Conservation (phyloP, 2,888 invertebrate genomes). For the Kryphioiulus occultus region DNA sequence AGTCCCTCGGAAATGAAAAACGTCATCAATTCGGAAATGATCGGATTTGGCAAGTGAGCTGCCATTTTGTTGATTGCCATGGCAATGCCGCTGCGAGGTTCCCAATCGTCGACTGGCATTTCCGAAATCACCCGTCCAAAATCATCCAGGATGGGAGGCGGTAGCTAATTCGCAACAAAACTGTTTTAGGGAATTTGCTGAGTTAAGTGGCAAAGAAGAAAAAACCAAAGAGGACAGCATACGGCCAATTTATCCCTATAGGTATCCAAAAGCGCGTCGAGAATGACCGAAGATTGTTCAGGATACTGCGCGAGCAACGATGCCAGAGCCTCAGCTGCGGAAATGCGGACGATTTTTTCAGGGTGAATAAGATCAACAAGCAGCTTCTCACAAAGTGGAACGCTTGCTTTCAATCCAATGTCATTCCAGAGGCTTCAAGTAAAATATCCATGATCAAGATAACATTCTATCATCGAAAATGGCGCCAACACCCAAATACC, state of each 20-base stretch:
- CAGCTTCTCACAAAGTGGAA: slow-evolving; percentile 54
- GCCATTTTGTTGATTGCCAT: slow-evolving; percentile 82
- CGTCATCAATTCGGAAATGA: slow-evolving; percentile 75
- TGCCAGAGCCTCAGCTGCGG: slow-evolving; percentile 82
- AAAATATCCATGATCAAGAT: background rate
- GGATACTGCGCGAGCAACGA: slow-evolving; percentile 70
- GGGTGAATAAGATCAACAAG: slow-evolving; percentile 76
- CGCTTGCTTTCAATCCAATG: slow-evolving; percentile 54
- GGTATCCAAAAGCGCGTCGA: slow-evolving; percentile 73
- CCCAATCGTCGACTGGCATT: slow-evolving; percentile 89
- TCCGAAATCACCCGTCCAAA: slow-evolving; percentile 85
- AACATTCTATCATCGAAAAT: background rate
- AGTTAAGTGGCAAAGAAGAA: background rate
- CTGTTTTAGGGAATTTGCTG: background rate
- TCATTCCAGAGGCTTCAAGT: slow-evolving; percentile 59
- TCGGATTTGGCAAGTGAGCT: slow-evolving; percentile 72
- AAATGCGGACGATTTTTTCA: slow-evolving; percentile 80
- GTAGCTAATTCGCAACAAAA: slow-evolving; percentile 67
- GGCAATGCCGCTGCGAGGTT: slow-evolving; percentile 86
- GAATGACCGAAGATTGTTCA: slow-evolving; percentile 67
- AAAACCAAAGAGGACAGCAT: slow-evolving; percentile 56
- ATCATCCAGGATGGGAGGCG: slow-evolving; percentile 85
- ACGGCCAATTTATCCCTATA: slow-evolving; percentile 80
- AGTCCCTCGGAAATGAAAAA: slow-evolving; percentile 85
- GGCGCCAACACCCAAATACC: background rate